Conservation (phyloP, 1,140 invertebrate species). For the Platorchestia sp. region DNA sequence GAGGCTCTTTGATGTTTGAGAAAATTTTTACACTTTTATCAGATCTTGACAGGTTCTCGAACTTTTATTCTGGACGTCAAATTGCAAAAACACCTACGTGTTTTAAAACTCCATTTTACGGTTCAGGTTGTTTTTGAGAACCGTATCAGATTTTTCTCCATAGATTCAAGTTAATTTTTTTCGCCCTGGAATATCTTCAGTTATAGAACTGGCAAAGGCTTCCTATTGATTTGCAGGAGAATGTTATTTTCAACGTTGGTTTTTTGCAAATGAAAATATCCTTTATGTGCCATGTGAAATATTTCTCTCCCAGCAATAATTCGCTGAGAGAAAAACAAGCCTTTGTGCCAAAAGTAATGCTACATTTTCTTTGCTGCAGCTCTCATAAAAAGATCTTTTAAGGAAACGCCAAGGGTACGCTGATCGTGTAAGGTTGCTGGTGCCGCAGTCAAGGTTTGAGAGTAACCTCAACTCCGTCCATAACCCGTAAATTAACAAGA, state of each 20-base stretch:
- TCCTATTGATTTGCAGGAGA: neutral
- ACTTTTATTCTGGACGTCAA: neutral
- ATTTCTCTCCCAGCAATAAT: neutral
- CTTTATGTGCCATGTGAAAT: neutral
- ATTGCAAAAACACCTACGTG: neutral
- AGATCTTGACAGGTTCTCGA: neutral
- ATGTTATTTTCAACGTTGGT: neutral
- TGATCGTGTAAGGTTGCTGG: neutral
- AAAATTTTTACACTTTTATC: neutral
- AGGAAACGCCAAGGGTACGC: neutral
- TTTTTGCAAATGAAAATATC: neutral
- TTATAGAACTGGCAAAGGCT: neutral
- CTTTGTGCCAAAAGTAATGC: neutral
- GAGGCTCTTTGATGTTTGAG: neutral
- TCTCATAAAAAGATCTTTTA: constrained; percentile 2
- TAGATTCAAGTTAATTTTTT: neutral
- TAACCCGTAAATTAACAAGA: constrained; percentile 48
- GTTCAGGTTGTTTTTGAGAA: neutral
- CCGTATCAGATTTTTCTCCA: neutral
- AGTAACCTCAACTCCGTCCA: constrained; percentile 44
- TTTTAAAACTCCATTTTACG: neutral
- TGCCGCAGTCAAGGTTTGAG: constrained; percentile 31
- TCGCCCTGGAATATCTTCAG: neutral
- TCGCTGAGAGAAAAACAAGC: neutral
- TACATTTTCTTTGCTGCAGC: neutral